phyloP scores from a whole-genome alignment of 92 coral and sea anemone species.

The Meandrina meandrites region DNA sequence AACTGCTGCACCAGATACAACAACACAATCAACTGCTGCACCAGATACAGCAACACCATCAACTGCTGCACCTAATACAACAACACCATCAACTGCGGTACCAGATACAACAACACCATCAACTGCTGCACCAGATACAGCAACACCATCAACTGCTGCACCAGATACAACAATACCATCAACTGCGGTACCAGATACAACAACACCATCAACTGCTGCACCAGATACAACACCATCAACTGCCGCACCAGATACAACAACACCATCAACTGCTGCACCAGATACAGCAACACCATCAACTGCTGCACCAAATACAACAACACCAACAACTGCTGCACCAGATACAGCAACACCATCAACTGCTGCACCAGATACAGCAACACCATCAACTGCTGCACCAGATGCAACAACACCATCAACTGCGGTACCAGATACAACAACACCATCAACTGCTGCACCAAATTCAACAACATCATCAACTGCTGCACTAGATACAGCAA shows the following conservation, averaged over 20 bases:
- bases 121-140: not conserved
- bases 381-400: not conserved
- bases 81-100: not conserved
- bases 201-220: not conserved
- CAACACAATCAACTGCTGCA: not conserved
- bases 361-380: not conserved
- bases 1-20: not conserved
- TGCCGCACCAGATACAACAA: not conserved
- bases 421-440: not conserved
- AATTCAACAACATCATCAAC: not conserved
- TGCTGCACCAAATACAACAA: not conserved
- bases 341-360: not conserved
- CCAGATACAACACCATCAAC: not conserved
- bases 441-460: not conserved
- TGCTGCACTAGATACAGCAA: not conserved
- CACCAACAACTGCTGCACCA: not conserved
- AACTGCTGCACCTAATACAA: not conserved
- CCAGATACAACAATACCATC: not conserved
- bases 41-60: not conserved
- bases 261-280: not conserved
- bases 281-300: not conserved
- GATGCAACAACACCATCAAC: not conserved
- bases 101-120: not conserved
- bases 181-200: not conserved
- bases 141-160: not conserved